Conservation (phyloP, 2,888 invertebrate genomes). For the Cenopis cana region DNA sequence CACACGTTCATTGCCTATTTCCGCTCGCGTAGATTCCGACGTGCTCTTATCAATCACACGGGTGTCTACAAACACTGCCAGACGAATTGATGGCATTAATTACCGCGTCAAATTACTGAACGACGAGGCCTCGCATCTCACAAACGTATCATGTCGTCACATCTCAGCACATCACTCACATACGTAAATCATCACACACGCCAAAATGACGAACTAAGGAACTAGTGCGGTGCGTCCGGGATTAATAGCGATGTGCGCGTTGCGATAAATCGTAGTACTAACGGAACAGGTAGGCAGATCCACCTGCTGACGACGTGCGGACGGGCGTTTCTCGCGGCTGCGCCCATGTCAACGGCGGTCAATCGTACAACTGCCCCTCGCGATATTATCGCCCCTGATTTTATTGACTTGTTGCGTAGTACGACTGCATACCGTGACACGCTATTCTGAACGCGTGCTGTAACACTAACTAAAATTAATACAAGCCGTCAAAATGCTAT, state of each 20-base stretch:
- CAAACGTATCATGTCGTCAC: conserved; percentile 26
- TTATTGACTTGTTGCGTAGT: conserved; percentile 78
- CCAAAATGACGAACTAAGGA: conserved; percentile 14
- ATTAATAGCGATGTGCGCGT: neutral
- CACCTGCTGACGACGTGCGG: conserved; percentile 82
- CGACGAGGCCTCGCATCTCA: conserved; percentile 19
- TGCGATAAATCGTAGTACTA: conserved; percentile 56
- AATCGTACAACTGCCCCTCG: conserved; percentile 70
- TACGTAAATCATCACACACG: conserved; percentile 23
- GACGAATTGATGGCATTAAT: conserved; percentile 12
- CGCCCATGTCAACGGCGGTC: conserved; percentile 79
- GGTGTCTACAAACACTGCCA: conserved; percentile 1
- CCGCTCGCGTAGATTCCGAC: conserved; percentile 8
- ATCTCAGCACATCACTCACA: conserved; percentile 26
- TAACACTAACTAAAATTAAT: conserved; percentile 68
- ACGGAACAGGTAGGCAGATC: conserved; percentile 80
- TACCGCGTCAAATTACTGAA: conserved; percentile 16
- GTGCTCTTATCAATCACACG: conserved; percentile 10
- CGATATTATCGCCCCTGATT: conserved; percentile 69
- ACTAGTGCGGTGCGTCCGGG: conserved; percentile 7
- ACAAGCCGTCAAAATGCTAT: conserved; percentile 60
- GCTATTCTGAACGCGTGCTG: conserved; percentile 71
- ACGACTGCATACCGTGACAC: conserved; percentile 67
- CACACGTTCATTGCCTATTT: conserved; percentile 4
- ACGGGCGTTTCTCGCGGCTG: conserved; percentile 78